Base-by-base conservation (phyloP, 1,140 invertebrate species). In the Lepidurus packardi region DNA sequence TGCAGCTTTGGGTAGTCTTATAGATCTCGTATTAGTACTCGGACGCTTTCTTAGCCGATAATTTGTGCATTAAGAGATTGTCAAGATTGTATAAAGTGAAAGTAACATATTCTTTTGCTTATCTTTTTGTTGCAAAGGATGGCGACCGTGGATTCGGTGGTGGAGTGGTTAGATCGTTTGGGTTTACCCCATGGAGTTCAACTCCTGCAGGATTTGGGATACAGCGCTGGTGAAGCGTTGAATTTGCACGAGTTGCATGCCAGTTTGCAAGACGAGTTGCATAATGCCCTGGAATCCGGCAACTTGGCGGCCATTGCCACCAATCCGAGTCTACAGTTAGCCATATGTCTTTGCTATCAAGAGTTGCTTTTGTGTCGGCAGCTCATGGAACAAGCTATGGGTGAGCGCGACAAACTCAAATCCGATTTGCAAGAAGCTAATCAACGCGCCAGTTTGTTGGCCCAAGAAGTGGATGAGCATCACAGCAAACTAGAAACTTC, bases 381-480 rank as follows among this genome's bases (percentile, higher is more conserved):
- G 65, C 80, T 84, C 24, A 81, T 90, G 80, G 91, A 92, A 78
- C 91, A 92, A 80, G 85, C 92, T 78, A 87, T 86, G 45, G 88
- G 87, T 77, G 93, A 91, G 82, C 88, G 91, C 81, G 90, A 93
- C 73, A 95, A 96, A 84, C 84, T 97, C 21, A 89, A 90, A 74
- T 84, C 85, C 1, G 93, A 95, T 82, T 87, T 96, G 10, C 85
- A 87, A 10, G 93, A 95, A 81, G 94, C 94, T 0, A 95, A 96
- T 81, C 87, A 91, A 43, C 86, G 94, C 79, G 92, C 93, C 0
- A 87, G 89, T 8, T 81, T 94, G 45, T 84, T 97, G 25, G 94
- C 93, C 1, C 91, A 93, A 79, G 95, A 97, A 85, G 91, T 95
- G 1, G 95, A 97, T 83, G 95, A 97, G 76, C 91, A 93, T 81